Evolutionary conservation across 2,888 invertebrate genomes (phyloP), one percentile per base, ranked within the genome.

Genomic region (Lithodes maja): DNA sequence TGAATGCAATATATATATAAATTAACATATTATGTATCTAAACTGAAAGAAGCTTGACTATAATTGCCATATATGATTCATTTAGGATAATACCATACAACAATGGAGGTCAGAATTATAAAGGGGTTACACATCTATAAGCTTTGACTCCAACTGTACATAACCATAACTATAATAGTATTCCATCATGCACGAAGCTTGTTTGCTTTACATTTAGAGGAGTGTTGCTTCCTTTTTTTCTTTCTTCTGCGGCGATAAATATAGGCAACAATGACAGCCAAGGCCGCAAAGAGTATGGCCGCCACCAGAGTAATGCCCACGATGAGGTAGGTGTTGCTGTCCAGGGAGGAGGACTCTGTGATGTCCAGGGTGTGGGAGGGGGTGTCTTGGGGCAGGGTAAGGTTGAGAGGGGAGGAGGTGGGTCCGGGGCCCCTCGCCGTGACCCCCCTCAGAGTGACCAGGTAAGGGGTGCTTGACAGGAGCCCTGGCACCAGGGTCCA

Each of bases 201-300:
- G 33, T 33, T 33, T 2, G 3, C 3, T 77, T 83, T 54, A 86
- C 90, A 86, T 81, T 91, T 91, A 17, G 88, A 82, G 53, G 86
- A 91, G 79, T 91, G 90, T 61, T 90, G 91, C 2, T 90, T 85
- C 50, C 90, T 85, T 78, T 91, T 90, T 75, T 83, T 87, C 71
- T 86, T 78, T 54, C 86, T 77, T 7, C 90, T 74, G 12, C 87
- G 87, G 50, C 88, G 78, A 83, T 89, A 91, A n/a, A 91, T 89
- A 77, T 83, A 91, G 77, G 80, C 84, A 78, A 92, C 83, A 83
- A 91, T 89, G 52, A 81, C 83, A 86, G 92, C 87, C 85, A 92
- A 69, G 55, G 80, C 92, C 15, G 86, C 85, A 93, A 93, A 90
- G 93, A 92, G 78, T 33, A 92, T 74, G 33, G 80, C 90, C 61